Percentiles rank a stretch among this genome's conserved stretches.
Evolutionary conservation across 2,797 vertebrate species (phyloP).

Genomic region (Micrastur ruficollis): DNA sequence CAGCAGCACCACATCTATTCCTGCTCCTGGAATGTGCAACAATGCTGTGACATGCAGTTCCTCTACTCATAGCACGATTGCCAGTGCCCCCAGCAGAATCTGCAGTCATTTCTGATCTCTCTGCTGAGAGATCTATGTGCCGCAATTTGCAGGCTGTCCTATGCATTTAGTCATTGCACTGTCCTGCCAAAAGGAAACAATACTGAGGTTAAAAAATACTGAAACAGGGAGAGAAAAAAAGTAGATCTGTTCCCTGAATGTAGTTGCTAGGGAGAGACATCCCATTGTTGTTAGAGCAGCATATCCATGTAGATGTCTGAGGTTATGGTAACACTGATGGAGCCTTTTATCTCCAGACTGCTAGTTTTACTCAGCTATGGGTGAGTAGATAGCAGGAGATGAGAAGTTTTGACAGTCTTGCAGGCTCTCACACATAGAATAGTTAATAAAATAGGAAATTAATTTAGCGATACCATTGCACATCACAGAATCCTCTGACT

Average conservation of each 20-base stretch:
- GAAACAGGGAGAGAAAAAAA: background rate
- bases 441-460: background rate
- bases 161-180: background rate
- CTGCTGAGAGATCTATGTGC: background rate
- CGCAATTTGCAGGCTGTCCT: background rate
- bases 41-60: background rate
- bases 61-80: fast-evolving
- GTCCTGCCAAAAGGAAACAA: background rate
- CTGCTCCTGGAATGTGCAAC: background rate
- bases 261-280: background rate
- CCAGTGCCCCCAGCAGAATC: background rate
- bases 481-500: background rate
- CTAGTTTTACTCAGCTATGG: background rate
- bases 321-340: background rate
- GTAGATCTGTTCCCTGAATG: background rate
- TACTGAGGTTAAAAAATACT: background rate
- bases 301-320: background rate
- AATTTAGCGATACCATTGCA: background rate
- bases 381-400: background rate
- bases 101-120: background rate
- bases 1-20: background rate
- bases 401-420: background rate
- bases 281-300: background rate
- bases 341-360: background rate
- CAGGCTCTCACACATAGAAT: background rate